Conservation (phyloP, 2,797 vertebrate genomes). For the Artibeus lituratus region DNA sequence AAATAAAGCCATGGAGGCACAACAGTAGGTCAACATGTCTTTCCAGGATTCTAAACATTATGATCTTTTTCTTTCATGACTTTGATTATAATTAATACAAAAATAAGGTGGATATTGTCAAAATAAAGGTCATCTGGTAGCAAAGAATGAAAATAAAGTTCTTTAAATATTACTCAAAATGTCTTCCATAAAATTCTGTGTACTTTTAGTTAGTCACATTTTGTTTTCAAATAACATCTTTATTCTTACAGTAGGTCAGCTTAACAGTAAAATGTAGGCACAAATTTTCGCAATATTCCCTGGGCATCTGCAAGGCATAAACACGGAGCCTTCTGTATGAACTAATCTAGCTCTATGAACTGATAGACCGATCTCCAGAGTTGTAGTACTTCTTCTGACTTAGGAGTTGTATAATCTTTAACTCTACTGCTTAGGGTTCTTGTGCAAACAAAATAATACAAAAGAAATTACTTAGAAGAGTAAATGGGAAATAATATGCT, state of each 20-base stretch:
- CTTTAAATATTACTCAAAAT: neutral
- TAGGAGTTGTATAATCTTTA: neutral
- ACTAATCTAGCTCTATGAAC: neutral
- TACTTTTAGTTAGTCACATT: neutral
- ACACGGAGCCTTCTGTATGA: neutral
- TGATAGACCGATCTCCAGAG: neutral
- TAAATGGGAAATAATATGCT: neutral
- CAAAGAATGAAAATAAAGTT: neutral
- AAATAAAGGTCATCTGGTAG: neutral
- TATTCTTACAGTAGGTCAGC: neutral
- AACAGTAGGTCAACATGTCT: neutral
- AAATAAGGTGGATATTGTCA: neutral
- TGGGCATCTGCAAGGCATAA: neutral
- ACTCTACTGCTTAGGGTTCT: neutral
- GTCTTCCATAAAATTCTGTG: slow-evolving; percentile 11
- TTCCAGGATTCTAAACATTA: neutral
- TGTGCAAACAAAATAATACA: neutral
- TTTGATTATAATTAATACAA: slow-evolving; percentile 4
- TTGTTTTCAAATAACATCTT: neutral
- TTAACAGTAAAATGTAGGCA: neutral
- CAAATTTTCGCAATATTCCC: neutral
- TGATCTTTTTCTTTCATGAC: neutral
- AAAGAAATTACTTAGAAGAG: neutral
- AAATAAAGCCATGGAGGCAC: neutral
- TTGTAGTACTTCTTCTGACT: neutral